Evolutionary conservation across 2,888 invertebrate species (phyloP), one percentile per base, ranked within the genome.

Genomic region (Pseudococcus viburni): DNA sequence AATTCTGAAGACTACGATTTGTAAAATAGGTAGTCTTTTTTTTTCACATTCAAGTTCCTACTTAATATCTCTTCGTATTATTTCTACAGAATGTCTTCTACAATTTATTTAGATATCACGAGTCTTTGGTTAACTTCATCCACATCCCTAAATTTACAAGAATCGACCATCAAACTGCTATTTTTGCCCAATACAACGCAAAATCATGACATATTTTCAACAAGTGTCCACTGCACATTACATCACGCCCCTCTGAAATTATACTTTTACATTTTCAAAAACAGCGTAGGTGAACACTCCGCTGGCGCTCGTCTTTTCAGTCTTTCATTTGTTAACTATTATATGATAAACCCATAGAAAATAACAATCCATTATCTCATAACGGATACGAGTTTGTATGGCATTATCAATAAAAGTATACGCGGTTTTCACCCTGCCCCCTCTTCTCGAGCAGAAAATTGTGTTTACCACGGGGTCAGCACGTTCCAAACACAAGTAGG

Each of bases 371-470:
- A 68, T 68, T 68, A 68, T 68, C 11, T 12, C 26, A 68, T 15
- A 68, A 68, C 55, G 55, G 55, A 55, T 55, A 55, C 8, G 68
- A 68, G 68, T 26, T 26, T 15, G 22, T 68, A 15, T 68, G 68
- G 68, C 68, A 68, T 68, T 68, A 68, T 68, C 68, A 68, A 68
- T 68, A 26, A 68, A 68, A 68, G 68, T 26, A 68, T 68, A 68
- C 68, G 68, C 12, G 22, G 26, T 68, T 55, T 55, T 55, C 7
- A 6, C 55, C 55, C 55, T n/a, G 3, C 3, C 26, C 26, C 26
- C 3, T n/a, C n/a, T n/a, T n/a, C 15, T n/a, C 6, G 0, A 55
- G 5, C 8, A n/a, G 26, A 68, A 68, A 68, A 68, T 68, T 68
- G 15, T 26, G 26, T 55, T 55, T n/a, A n/a, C 7, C n/a, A 0